Evolutionary conservation across 2,113 vertebrate genomes (phyloP).

Genomic region (Microcebus lehilahytsara): DNA sequence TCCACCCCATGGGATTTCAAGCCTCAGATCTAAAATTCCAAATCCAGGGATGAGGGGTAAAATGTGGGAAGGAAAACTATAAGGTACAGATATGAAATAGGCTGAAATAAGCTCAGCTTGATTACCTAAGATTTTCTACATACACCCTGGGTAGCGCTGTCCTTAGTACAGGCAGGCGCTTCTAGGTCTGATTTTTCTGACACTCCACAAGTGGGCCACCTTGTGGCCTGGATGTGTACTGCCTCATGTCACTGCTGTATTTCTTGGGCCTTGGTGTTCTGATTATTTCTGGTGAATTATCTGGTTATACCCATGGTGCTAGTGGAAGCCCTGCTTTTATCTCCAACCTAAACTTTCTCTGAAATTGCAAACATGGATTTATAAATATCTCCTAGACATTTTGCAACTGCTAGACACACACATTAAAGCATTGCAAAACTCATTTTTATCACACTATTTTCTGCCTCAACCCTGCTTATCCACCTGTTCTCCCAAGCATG

Average conservation of each 20-base stretch:
- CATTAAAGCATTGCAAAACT: neutral
- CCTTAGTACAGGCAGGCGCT: too few species aligned
- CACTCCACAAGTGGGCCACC: neutral
- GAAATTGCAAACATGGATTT: neutral
- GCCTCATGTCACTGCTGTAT: neutral
- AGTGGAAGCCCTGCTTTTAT: neutral
- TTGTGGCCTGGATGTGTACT: neutral
- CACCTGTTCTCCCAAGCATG: neutral
- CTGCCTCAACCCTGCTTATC: neutral
- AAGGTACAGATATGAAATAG: neutral
- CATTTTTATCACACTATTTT: neutral
- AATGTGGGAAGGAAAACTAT: neutral
- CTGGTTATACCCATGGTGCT: neutral
- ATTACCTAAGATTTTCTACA: neutral
- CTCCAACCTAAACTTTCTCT: slow-evolving; percentile 12
- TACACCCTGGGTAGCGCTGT: rapidly evolving
- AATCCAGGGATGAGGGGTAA: neutral
- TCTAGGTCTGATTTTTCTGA: neutral
- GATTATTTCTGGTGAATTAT: neutral
- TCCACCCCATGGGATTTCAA: neutral
- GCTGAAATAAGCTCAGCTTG: neutral
- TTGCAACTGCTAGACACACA: neutral
- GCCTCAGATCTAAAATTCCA: neutral
- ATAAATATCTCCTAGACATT: neutral
- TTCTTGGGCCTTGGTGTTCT: neutral